Percentiles rank a stretch among this genome's conserved stretches.
phyloP scores from a whole-genome alignment of 2,888 invertebrate species.

The Oegoconia quadripuncta region DNA sequence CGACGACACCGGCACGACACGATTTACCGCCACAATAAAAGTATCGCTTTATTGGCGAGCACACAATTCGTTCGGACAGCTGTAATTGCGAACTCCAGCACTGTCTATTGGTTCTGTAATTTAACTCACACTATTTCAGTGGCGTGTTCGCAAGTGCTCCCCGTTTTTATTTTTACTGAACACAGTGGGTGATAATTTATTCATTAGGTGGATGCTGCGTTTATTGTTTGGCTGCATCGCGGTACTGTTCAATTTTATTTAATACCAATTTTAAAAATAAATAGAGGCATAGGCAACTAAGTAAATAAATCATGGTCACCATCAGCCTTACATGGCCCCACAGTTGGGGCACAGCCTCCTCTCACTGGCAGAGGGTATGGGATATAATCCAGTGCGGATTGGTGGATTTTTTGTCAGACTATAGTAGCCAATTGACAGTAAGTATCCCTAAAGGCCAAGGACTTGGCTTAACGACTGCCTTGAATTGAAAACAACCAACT shows the following conservation, averaged over 20 bases:
- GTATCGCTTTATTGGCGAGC: conserved; percentile 72
- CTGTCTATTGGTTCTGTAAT: conserved; percentile 70
- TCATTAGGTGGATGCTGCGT: conserved; percentile 2
- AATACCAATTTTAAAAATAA: too few relatives aligned
- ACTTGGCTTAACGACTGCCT: too few relatives aligned
- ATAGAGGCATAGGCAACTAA: too few relatives aligned
- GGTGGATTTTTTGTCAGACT: too few relatives aligned
- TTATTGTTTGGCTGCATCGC: conserved; percentile 11
- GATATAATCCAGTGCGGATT: too few relatives aligned
- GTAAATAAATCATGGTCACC: not conserved
- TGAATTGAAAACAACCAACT: too few relatives aligned
- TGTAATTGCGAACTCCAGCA: conserved; percentile 69
- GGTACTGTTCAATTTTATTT: not conserved
- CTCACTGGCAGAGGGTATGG: too few relatives aligned
- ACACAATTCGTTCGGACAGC: conserved; percentile 72
- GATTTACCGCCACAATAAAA: conserved; percentile 73
- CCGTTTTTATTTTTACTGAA: conserved; percentile 20
- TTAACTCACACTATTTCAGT: conserved; percentile 62
- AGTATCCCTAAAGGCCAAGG: too few relatives aligned
- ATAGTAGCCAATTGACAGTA: too few relatives aligned
- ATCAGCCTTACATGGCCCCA: too few relatives aligned
- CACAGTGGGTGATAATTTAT: conserved; percentile 11
- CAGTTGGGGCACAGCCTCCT: too few relatives aligned
- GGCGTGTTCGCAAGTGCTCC: conserved; percentile 40
- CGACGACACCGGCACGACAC: conserved; percentile 49